Percentiles rank a stretch among this genome's conserved stretches.
These are phyloP conservation scores for Spialia ferax DNA, from an alignment of 2,888 invertebrate genomes.

Conservation along the genomic window DNA sequence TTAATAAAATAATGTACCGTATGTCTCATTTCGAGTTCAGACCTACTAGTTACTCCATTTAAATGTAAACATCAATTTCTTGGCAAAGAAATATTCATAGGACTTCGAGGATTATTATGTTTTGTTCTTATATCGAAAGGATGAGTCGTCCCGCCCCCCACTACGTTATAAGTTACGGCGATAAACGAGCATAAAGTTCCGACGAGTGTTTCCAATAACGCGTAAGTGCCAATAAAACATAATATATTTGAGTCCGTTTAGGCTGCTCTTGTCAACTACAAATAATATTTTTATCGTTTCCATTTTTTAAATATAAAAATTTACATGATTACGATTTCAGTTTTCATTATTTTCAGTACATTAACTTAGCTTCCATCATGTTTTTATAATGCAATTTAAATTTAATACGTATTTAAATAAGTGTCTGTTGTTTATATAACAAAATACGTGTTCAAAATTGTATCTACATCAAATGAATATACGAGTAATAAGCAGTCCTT, in stretches of 20 bases:
- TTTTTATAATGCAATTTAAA: no score
- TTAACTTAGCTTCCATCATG: no score
- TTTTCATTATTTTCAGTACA: no score
- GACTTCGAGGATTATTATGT: constrained; percentile 1
- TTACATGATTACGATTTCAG: no score
- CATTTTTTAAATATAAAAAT: no score
- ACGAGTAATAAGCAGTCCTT: no score
- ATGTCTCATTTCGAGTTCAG: neutral
- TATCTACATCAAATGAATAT: no score
- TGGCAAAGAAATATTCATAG: neutral
- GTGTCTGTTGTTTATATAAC: no score
- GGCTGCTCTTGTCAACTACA: constrained; percentile 1
- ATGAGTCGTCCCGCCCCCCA: constrained; percentile 20
- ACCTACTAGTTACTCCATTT: neutral
- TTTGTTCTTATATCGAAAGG: constrained; percentile 21
- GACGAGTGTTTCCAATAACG: constrained; percentile 39
- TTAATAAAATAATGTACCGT: no score
- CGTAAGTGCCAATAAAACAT: constrained; percentile 39
- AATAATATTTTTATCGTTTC: constrained; percentile 6
- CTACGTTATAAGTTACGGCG: constrained; percentile 29
- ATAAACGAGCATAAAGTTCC: constrained; percentile 37
- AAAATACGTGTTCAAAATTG: no score
- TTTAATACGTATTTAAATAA: no score
- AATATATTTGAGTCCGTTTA: constrained; percentile 35
- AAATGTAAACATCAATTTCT: neutral